Evolutionary conservation across 2,888 invertebrate genomes (phyloP), one percentile per base, ranked within the genome.

Genomic region (Ceriagrion tenellum): DNA sequence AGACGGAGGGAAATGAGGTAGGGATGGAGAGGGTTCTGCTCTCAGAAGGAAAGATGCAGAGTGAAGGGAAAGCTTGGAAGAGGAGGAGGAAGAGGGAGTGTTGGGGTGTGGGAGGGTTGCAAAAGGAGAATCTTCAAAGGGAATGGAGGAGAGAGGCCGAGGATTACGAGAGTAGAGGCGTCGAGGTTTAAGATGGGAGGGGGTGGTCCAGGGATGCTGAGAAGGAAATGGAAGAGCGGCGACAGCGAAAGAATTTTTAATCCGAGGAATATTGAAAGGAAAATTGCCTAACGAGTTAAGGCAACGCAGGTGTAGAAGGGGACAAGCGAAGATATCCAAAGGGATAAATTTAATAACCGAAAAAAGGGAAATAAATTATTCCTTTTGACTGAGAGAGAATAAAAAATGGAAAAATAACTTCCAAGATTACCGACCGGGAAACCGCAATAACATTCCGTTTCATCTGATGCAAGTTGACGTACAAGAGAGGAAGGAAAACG

Each of bases 181-280:
- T 91, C 40, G 63, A 91, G 40, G 69, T 35, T 69, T 20, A n/a
- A 69, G 91, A 63, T 59, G 63, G 23, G 35, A 30, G 35, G n/a
- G n/a, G 55, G 47, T 47, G 47, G 18, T 20, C 59, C 59, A 20
- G 16, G 89, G 90, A 90, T 30, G 55, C 6, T 18, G 35, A 18
- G 81, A 26, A 55, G 47, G 56, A 69, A 47, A 47, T 26, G 63
- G 69, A 26, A 30, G 47, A 12, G 69, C 20, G 6, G n/a, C n/a
- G 91, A 55, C 40, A 69, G 91, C 40, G 91, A 91, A 63, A 91
- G 63, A 91, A 91, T 63, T 63, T 63, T 63, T 55, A 91, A 91
- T 91, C 63, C 55, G 63, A 63, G 40, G 91, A 63, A 81, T 81
- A 81, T 59, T 63, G 91, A 63, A 91, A 91, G 63, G 47, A 93